A percentile compares a stretch with the other conserved stretches of the same genome.
phyloP scores from a whole-genome alignment of 2,888 invertebrate species.

The Eutolmus rufibarbis region DNA sequence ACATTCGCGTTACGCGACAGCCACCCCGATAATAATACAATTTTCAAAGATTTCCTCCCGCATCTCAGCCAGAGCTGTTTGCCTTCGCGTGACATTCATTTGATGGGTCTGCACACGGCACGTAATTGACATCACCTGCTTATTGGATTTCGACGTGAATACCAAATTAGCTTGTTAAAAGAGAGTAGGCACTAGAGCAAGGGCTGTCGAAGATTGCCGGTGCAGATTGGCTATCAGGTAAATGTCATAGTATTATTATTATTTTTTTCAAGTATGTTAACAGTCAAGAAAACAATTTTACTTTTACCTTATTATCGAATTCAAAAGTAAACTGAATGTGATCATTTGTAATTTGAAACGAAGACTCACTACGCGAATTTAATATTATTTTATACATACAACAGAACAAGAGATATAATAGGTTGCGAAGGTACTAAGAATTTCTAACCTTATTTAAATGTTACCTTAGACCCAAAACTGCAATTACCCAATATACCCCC shows the following conservation, averaged over 20 bases:
- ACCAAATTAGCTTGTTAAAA: neutral
- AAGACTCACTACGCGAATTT: too few relatives aligned
- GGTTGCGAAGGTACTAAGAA: too few relatives aligned
- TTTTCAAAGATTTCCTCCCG: neutral
- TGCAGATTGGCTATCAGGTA: neutral
- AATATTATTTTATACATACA: too few relatives aligned
- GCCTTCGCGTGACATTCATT: constrained; percentile 17
- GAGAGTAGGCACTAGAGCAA: neutral
- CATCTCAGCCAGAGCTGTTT: neutral
- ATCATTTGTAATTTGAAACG: too few relatives aligned
- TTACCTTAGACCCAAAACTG: too few relatives aligned
- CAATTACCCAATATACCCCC: too few relatives aligned
- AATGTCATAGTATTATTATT: neutral
- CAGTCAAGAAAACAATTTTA: neutral
- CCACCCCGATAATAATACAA: constrained; percentile 9
- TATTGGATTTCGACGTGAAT: neutral
- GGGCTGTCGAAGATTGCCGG: neutral
- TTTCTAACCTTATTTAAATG: too few relatives aligned
- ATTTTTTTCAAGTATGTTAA: neutral
- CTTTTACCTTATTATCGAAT: neutral
- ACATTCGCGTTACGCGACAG: neutral
- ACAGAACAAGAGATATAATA: too few relatives aligned
- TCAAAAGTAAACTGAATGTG: neutral
- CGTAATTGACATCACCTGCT: constrained; percentile 30
- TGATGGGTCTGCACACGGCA: constrained; percentile 20